Percentiles rank a stretch among this genome's conserved stretches.
Conservation (phyloP, 2,888 invertebrate genomes). For the Dicycla oo region DNA sequence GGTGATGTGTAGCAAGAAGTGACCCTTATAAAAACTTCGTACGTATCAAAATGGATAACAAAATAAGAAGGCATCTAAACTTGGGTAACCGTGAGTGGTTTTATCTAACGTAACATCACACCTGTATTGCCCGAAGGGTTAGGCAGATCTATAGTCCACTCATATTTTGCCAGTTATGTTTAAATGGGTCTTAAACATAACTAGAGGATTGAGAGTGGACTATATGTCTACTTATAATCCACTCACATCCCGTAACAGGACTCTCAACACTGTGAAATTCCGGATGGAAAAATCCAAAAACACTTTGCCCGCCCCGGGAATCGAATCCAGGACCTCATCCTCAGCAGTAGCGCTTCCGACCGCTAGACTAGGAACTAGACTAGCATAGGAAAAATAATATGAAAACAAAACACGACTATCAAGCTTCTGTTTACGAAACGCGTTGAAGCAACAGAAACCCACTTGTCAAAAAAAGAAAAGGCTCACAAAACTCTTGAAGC, state of each 20-base stretch:
- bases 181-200: too few species aligned
- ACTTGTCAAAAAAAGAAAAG: constrained; percentile 27
- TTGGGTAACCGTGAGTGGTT: background rate
- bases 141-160: background rate
- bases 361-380: too few species aligned
- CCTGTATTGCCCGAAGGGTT: too few species aligned
- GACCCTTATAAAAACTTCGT: constrained; percentile 9
- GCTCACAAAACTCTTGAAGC: constrained; percentile 17
- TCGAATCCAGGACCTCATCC: too few species aligned
- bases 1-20: constrained; percentile 25
- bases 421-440: constrained; percentile 4
- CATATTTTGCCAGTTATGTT: too few species aligned
- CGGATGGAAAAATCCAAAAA: too few species aligned
- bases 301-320: too few species aligned
- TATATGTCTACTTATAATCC: too few species aligned
- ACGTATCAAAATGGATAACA: background rate
- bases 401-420: background rate
- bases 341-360: too few species aligned
- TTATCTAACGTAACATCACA: background rate
- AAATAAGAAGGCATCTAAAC: background rate
- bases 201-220: too few species aligned
- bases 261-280: too few species aligned
- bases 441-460: constrained; percentile 19
- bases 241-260: too few species aligned
- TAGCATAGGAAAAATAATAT: background rate